These are phyloP conservation scores for Danionella dracula DNA, from an alignment of 2,797 vertebrate genomes.

Conservation along the genomic window DNA sequence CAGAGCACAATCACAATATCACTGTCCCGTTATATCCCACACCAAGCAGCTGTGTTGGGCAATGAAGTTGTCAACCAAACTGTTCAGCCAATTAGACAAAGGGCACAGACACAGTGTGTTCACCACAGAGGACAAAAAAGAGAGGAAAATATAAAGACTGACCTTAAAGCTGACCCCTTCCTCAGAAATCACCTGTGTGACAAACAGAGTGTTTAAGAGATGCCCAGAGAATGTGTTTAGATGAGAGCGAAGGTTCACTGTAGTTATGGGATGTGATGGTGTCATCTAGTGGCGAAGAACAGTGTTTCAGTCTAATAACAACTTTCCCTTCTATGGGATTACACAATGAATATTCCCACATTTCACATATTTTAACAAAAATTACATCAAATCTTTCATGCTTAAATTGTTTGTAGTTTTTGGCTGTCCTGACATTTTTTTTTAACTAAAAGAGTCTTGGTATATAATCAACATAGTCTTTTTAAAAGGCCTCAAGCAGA, in stretches of 20 bases:
- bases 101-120: slow-evolving; percentile 32
- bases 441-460: no score
- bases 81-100: slow-evolving; percentile 20
- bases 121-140: slow-evolving; percentile 29
- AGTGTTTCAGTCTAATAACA: neutral
- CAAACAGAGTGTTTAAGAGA: slow-evolving; percentile 79
- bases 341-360: neutral
- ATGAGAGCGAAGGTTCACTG: slow-evolving; percentile 10
- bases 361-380: no score
- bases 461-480: no score
- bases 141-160: slow-evolving; percentile 57
- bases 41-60: neutral
- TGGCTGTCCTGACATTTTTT: no score
- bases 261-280: no score
- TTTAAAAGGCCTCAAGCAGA: no score
- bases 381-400: no score
- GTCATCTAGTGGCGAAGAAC: neutral
- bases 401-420: no score
- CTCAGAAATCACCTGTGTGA: slow-evolving; percentile 82
- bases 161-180: slow-evolving; percentile 85
- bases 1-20: neutral
- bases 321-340: neutral
- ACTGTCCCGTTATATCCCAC: slow-evolving; percentile 5
- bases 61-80: slow-evolving; percentile 10
- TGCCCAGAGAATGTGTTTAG: slow-evolving; percentile 20